Percentiles rank a stretch among this genome's conserved stretches.
These are phyloP conservation scores for Megaceryle alcyon DNA, from an alignment of 2,797 vertebrate genomes.

Conservation along the genomic window DNA sequence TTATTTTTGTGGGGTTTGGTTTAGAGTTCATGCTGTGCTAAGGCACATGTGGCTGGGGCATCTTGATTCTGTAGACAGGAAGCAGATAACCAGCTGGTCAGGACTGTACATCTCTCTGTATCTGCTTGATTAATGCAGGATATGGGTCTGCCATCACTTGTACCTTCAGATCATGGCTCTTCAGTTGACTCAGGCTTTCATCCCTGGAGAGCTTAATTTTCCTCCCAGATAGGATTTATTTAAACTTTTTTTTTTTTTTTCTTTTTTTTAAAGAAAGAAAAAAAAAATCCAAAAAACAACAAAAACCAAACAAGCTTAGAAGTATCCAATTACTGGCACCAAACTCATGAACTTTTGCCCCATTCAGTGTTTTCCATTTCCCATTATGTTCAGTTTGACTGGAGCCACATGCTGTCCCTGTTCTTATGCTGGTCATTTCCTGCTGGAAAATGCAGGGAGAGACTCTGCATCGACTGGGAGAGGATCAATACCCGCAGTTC, in stretches of 20 bases:
- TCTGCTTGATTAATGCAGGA: slow-evolving; percentile 49
- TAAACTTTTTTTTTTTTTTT: not conserved
- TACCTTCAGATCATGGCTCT: slow-evolving; percentile 31
- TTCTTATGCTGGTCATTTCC: slow-evolving; percentile 5
- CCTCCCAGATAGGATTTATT: slow-evolving; percentile 39
- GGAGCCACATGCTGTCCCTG: not conserved
- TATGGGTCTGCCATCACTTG: not conserved
- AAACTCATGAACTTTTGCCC: slow-evolving; percentile 34
- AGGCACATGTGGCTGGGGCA: not conserved
- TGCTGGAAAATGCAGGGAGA: not conserved
- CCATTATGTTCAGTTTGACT: not conserved
- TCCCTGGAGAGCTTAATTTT: not conserved
- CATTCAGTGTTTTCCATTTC: slow-evolving; percentile 38
- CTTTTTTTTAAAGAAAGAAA: not conserved
- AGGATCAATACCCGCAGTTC: not conserved
- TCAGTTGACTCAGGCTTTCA: slow-evolving; percentile 16
- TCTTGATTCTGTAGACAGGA: not conserved
- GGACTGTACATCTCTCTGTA: not conserved
- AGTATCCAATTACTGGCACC: slow-evolving; percentile 18
- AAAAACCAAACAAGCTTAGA: slow-evolving; percentile 12
- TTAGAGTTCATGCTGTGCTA: not conserved
- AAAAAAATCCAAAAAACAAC: not conserved
- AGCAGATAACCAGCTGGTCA: slow-evolving; percentile 11
- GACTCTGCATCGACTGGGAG: not conserved
- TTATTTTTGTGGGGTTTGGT: not conserved